These are phyloP conservation scores for Phyllostomus hastatus DNA, from an alignment of 2,113 vertebrate genomes.

Conservation along the genomic window DNA sequence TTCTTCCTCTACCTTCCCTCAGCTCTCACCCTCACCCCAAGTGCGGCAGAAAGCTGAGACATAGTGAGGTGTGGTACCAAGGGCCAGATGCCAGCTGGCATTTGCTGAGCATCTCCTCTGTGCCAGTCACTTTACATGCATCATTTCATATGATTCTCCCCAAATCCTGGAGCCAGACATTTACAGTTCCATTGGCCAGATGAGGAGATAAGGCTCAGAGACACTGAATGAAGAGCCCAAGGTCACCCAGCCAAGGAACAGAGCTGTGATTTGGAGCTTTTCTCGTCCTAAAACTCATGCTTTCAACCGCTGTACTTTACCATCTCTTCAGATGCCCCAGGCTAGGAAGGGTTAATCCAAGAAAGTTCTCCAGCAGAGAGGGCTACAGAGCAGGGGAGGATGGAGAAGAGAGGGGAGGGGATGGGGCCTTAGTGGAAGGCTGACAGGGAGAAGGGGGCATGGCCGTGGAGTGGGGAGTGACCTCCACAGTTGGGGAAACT, in stretches of 20 bases:
- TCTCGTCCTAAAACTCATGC: neutral
- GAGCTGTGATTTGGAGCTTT: neutral
- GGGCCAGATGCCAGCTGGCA: neutral
- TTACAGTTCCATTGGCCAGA: neutral
- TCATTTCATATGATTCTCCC: neutral
- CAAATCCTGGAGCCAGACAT: neutral
- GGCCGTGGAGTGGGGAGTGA: neutral
- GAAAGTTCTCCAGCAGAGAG: neutral
- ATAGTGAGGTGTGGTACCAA: neutral
- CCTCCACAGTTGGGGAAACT: neutral
- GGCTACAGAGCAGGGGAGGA: neutral
- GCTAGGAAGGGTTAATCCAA: neutral
- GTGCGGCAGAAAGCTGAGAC: neutral
- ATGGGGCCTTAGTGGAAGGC: neutral
- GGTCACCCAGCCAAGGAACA: neutral
- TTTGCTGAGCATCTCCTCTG: neutral
- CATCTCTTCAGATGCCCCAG: neutral
- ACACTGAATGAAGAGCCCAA: neutral
- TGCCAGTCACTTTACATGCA: neutral
- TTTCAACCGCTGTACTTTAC: neutral
- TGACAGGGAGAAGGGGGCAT: neutral
- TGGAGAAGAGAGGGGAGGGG: neutral
- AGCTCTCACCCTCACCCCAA: neutral
- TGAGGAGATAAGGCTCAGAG: neutral
- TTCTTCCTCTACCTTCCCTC: neutral